Conservation (phyloP, 2,797 vertebrate species). For the Neostethus bicornis region DNA sequence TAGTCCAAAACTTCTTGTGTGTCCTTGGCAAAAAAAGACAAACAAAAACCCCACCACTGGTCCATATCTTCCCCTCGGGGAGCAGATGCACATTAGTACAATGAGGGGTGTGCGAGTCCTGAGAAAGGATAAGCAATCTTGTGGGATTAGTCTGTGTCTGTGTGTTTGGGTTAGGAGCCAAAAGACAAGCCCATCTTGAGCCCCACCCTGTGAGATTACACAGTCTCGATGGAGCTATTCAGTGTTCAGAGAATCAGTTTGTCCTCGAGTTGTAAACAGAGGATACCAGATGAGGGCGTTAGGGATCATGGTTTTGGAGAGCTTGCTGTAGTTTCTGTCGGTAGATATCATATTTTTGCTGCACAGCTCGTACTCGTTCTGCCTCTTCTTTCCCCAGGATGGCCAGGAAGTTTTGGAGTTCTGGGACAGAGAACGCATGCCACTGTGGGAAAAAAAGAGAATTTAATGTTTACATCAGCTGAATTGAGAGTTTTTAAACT, state of each 20-base stretch:
- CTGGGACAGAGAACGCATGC: constrained; percentile 94
- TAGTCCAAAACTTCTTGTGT: constrained; percentile 24
- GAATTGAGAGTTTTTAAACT: background rate
- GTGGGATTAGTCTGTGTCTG: constrained; percentile 17
- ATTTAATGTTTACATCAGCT: background rate
- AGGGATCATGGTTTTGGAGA: constrained; percentile 83
- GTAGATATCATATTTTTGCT: constrained; percentile 85
- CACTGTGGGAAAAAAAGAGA: constrained; percentile 78
- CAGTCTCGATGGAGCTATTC: background rate
- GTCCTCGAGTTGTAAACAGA: constrained; percentile 50
- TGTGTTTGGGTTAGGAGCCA: constrained; percentile 25
- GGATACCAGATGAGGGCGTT: constrained; percentile 66
- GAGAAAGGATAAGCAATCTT: constrained; percentile 62
- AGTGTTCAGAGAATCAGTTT: constrained; percentile 32
- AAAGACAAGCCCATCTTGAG: constrained; percentile 35
- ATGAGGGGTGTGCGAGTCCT: constrained; percentile 57
- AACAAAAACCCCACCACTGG: too few relatives aligned
- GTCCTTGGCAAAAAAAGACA: constrained; percentile 50
- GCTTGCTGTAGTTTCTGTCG: constrained; percentile 86
- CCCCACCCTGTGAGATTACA: constrained; percentile 38
- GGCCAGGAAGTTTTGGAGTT: constrained; percentile 95
- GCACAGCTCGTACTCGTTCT: constrained; percentile 88
- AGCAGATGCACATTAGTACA: constrained; percentile 8
- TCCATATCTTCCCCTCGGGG: constrained; percentile 26
- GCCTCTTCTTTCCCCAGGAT: constrained; percentile 92